Evolutionary conservation across 2,797 vertebrate genomes (phyloP).

Genomic region (Melanotaenia boesemani): DNA sequence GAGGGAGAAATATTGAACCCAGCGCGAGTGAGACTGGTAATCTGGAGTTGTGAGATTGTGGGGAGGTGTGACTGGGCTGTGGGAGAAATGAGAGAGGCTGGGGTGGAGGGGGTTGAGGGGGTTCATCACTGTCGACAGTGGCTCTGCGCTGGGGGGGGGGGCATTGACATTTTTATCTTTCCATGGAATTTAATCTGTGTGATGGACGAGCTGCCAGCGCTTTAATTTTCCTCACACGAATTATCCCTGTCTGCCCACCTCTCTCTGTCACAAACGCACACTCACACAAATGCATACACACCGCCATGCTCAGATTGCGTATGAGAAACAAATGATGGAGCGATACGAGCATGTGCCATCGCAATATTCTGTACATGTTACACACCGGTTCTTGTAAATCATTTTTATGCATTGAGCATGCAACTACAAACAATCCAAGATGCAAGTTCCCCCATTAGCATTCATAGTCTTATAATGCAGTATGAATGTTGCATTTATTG

Average conservation of each 20-base stretch:
- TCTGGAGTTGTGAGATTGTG: constrained; percentile 40
- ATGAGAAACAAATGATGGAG: constrained; percentile 57
- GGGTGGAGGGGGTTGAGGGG: constrained; percentile 43
- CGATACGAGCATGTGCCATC: constrained; percentile 34
- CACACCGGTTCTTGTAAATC: constrained; percentile 59
- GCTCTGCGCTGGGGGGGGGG: constrained; percentile 49
- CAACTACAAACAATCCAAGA: constrained; percentile 64
- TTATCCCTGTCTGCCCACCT: constrained; percentile 82
- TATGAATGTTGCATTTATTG: constrained; percentile 60
- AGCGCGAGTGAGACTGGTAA: constrained; percentile 53
- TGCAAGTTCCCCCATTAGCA: constrained; percentile 60
- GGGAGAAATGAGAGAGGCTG: constrained; percentile 15
- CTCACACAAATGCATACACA: constrained; percentile 34
- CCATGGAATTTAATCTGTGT: constrained; percentile 87
- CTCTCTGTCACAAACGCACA: constrained; percentile 59
- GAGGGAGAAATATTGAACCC: constrained; percentile 46
- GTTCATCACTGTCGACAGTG: constrained; percentile 73
- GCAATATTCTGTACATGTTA: constrained; percentile 40
- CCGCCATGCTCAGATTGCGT: constrained; percentile 53
- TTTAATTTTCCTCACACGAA: constrained; percentile 90
- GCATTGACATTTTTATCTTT: constrained; percentile 87
- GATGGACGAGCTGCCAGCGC: constrained; percentile 86
- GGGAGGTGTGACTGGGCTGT: not conserved
- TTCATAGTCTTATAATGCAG: constrained; percentile 63
- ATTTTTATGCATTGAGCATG: constrained; percentile 64